phyloP scores from a whole-genome alignment of 2,113 vertebrate genomes.

The Panthera leo region DNA sequence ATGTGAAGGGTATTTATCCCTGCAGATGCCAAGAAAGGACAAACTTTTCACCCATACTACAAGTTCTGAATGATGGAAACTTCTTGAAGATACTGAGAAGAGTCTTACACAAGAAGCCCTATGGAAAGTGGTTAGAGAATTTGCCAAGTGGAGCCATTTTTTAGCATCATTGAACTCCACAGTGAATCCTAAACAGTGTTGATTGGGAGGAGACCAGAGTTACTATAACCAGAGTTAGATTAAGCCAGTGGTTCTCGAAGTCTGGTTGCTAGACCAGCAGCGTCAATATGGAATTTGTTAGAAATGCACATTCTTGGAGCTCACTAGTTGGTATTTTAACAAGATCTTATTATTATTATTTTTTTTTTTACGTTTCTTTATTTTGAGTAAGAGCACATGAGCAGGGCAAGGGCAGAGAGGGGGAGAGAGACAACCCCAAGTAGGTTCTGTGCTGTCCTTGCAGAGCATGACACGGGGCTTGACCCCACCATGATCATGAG shows the following conservation, averaged over 20 bases:
- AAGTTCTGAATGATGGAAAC: slow-evolving; percentile 1
- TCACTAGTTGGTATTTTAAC: not conserved
- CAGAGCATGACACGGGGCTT: not conserved
- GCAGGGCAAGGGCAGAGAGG: not conserved
- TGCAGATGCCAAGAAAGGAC: not conserved
- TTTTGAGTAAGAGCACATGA: not conserved
- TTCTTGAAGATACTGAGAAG: not conserved
- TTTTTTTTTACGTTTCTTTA: not conserved
- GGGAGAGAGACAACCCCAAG: not conserved
- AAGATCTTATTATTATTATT: not conserved
- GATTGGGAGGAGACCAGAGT: not conserved
- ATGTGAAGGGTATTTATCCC: not conserved
- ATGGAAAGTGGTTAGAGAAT: not conserved
- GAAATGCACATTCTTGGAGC: not conserved
- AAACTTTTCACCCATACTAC: not conserved
- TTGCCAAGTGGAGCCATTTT: not conserved
- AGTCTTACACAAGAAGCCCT: not conserved
- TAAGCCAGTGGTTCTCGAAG: not conserved
- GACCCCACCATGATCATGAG: not conserved
- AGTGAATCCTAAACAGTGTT: not conserved
- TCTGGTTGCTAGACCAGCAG: not conserved
- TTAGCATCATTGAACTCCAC: not conserved
- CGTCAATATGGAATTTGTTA: not conserved
- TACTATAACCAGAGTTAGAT: not conserved
- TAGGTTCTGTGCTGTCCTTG: not conserved